Percentiles rank a stretch among this genome's conserved stretches.
phyloP scores from a whole-genome alignment of 2,113 vertebrate species.

The Pedionomus torquatus region DNA sequence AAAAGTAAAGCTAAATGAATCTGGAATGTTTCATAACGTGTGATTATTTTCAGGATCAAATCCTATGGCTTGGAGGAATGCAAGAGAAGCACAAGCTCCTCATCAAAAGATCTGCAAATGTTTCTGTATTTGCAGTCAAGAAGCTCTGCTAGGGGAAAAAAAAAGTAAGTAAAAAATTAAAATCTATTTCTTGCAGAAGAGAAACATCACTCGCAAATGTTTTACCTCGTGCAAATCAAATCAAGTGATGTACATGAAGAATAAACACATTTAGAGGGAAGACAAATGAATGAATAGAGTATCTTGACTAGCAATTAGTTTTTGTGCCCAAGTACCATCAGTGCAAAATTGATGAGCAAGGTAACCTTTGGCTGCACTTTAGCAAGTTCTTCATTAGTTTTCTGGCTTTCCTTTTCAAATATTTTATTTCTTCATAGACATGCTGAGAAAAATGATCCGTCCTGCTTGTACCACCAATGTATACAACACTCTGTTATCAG shows the following conservation, averaged over 20 bases:
- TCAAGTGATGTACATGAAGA: conserved; percentile 68
- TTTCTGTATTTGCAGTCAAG: conserved; percentile 24
- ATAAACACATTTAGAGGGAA: conserved; percentile 66
- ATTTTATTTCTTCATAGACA: conserved; percentile 35
- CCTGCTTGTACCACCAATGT: neutral
- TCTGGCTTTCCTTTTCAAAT: conserved; percentile 52
- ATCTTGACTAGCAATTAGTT: conserved; percentile 68
- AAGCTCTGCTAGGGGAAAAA: neutral
- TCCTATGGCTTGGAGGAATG: neutral
- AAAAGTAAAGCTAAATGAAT: conserved; percentile 6
- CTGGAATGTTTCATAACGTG: neutral
- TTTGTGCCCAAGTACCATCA: conserved; percentile 59
- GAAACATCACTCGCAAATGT: conserved; percentile 66
- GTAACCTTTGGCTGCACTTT: conserved; percentile 69
- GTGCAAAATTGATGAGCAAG: conserved; percentile 55
- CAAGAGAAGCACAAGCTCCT: neutral
- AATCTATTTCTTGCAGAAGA: conserved; percentile 49
- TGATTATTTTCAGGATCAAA: conserved; percentile 15
- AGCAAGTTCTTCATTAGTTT: conserved; percentile 66
- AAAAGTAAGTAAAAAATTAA: neutral
- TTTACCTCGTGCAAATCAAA: conserved; percentile 74
- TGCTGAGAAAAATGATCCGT: neutral
- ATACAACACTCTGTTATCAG: neutral
- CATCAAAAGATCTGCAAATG: conserved; percentile 24
- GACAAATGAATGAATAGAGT: conserved; percentile 62